Conservation (phyloP, 2,113 vertebrate genomes). For the Turnix velox region DNA sequence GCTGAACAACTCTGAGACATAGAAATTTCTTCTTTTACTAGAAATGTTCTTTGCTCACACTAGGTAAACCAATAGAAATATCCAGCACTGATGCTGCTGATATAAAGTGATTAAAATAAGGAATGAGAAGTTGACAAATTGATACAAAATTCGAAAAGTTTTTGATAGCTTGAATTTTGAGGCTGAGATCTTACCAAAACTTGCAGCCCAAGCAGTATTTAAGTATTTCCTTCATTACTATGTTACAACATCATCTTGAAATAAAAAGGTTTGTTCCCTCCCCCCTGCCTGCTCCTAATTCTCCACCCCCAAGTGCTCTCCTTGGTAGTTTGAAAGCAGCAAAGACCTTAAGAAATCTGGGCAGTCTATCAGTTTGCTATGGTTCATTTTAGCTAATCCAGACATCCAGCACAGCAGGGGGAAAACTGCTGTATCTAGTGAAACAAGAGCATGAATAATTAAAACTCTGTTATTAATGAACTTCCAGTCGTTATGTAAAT, state of each 20-base stretch:
- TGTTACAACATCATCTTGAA: not conserved
- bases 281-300: not conserved
- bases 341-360: constrained; percentile 73
- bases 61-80: not conserved
- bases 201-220: not conserved
- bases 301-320: not conserved
- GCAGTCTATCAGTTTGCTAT: constrained; percentile 74
- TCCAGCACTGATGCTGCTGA: not conserved
- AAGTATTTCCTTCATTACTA: not conserved
- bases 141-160: not conserved
- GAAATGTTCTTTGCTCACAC: not conserved
- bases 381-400: constrained; percentile 83
- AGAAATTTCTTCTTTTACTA: not conserved
- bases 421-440: constrained; percentile 83
- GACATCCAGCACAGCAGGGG: constrained; percentile 81
- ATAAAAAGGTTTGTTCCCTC: not conserved
- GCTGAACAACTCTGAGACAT: not conserved
- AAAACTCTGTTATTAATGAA: constrained; percentile 89
- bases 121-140: not conserved
- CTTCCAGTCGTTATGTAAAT: constrained; percentile 89
- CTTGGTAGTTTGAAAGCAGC: constrained; percentile 62
- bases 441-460: constrained; percentile 93
- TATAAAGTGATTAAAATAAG: not conserved
- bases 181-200: not conserved
- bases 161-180: not conserved